Evolutionary conservation across 2,797 vertebrate species (phyloP), one percentile per base, ranked within the genome.

Genomic region (Lepus townsendii): DNA sequence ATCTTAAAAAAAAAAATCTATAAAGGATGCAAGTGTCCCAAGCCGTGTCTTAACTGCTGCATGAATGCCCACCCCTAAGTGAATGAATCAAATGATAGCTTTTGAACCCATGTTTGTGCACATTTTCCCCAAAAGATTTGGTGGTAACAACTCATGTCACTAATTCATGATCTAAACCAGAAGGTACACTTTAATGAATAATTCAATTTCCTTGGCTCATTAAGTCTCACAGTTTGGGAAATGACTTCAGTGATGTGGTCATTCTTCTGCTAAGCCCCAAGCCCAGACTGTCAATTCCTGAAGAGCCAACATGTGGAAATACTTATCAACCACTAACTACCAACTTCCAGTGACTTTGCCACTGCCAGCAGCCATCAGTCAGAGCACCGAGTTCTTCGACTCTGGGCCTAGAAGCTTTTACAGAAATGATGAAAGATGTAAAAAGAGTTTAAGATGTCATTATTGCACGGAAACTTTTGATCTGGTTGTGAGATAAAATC

Each of bases 171-270:
- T 89, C 52, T 66, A 96, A 97, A 96, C 89, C 95, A 96, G 96
- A 96, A 96, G 91, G 62, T 72, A 90, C 52, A 83, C 93, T 89
- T 96, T 62, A 66, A 90, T 72, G 87, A 91, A 93, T 92, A 94
- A 97, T 96, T 96, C 54, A 94, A 94, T 97, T 94, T 93, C 92
- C 93, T 92, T 72, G 88, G 93, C 54, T 96, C 92, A 90, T 96
- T 96, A 95, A 95, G 77, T 94, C 84, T 87, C 4, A 5, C 96
- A 85, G 93, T 95, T 93, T 94, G 87, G 91, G 90, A 96, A 96
- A 91, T 91, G 77, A 52, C 62, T 95, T 88, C 54, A 85, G 26
- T 73, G 66, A 93, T 91, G 89, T 88, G 85, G 80, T 93, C 62
- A 80, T 88, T 96, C 96, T 95, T 73, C 86, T 89, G 73, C 83